Evolutionary conservation across 2,888 invertebrate species (phyloP), one percentile per base, ranked within the genome.

Genomic region (Apodemia zela): DNA sequence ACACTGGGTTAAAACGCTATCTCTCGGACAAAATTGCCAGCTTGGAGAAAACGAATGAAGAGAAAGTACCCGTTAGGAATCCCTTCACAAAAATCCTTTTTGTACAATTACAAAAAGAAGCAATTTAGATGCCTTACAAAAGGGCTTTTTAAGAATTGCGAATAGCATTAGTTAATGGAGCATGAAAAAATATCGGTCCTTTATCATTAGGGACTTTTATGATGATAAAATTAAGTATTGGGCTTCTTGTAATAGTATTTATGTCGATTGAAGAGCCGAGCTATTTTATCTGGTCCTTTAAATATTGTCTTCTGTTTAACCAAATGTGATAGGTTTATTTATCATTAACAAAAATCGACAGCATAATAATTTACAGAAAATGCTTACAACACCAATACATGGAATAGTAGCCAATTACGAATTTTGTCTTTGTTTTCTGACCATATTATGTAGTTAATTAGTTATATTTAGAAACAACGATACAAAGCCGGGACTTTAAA

Each of bases 41-140:
- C 72, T 64, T 45, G 54, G 66, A 68, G 72, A 66, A 69, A 71
- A 74, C 69, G 77, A 78, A 78, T 75, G 77, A 75, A 73, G 72
- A 71, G 72, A 77, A 75, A 79, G 75, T 76, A 75, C 68, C 69
- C 72, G 72, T 75, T 75, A 74, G 71, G 73, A 73, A 64, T 66
- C 63, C 74, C 77, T 76, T 77, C 75, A 67, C 67, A 66, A 67
- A 38, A 67, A 69, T 66, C 62, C 58, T 66, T 67, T 68, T 68
- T 66, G 60, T 62, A 66, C 67, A 67, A 68, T 67, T 61, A 69
- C 71, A 68, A 67, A 71, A 71, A 67, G 63, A 59, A 61, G 64
- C 66, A 64, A 66, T 68, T 70, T 67, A 35, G 66, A 62, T 54
- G 61, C 66, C 72, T 73, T 72, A 77, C 76, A 79, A 79, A 72